phyloP scores from a whole-genome alignment of 2,888 invertebrate species.

The Artemia sinica region DNA sequence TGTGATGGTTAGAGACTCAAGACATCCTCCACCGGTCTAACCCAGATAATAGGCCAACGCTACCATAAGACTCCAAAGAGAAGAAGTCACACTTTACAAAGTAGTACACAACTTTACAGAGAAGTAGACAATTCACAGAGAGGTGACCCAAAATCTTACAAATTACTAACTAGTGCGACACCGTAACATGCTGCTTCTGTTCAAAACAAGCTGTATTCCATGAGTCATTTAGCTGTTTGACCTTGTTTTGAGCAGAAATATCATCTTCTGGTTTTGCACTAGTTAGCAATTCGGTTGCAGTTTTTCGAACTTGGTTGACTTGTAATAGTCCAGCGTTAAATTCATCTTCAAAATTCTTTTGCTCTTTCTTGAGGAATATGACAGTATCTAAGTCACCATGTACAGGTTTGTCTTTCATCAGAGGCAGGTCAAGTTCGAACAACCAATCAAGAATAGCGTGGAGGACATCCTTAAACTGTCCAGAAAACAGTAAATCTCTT shows the following conservation, averaged over 20 bases:
- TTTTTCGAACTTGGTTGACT: conserved; percentile 75
- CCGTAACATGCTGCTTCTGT: too few relatives aligned
- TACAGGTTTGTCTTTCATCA: conserved; percentile 63
- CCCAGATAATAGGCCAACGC: too few relatives aligned
- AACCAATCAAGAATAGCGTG: conserved; percentile 87
- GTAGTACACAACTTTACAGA: too few relatives aligned
- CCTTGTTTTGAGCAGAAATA: conserved; percentile 49
- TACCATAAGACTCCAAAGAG: too few relatives aligned
- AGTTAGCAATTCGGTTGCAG: conserved; percentile 70
- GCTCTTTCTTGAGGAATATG: conserved; percentile 74
- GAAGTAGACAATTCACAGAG: too few relatives aligned
- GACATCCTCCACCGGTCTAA: too few relatives aligned
- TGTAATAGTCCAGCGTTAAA: conserved; percentile 67
- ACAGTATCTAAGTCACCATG: conserved; percentile 95
- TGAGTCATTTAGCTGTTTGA: conserved; percentile 58
- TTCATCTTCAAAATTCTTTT: conserved; percentile 81
- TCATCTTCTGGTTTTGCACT: conserved; percentile 54
- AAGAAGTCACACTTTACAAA: too few relatives aligned
- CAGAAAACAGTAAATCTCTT: conserved; percentile 82
- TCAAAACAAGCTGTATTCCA: conserved; percentile 49
- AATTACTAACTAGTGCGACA: too few relatives aligned
- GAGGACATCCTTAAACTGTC: conserved; percentile 92
- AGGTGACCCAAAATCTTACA: too few relatives aligned
- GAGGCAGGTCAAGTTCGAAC: conserved; percentile 54
- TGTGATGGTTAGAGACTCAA: too few relatives aligned